Percentiles rank a stretch among this genome's conserved stretches.
These are phyloP conservation scores for Acrocyrtus sp. DNA, from an alignment of 2,888 invertebrate genomes.

Conservation along the genomic window DNA sequence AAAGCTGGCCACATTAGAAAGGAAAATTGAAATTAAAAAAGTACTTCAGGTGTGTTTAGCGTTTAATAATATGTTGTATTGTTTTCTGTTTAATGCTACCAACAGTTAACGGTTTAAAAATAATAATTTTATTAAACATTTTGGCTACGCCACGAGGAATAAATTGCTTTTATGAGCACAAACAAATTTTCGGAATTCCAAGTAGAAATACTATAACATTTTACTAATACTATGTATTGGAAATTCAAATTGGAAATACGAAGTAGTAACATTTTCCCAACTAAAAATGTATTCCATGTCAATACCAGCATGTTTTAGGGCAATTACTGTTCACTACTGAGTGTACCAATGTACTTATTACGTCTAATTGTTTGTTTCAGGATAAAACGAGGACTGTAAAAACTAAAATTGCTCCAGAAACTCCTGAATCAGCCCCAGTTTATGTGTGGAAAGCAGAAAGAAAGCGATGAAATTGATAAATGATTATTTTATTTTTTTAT, in stretches of 20 bases:
- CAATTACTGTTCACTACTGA: neutral
- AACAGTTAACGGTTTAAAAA: no score
- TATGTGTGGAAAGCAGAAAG: slow-evolving; percentile 85
- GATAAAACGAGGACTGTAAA: slow-evolving; percentile 57
- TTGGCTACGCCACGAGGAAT: no score
- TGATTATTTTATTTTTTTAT: neutral
- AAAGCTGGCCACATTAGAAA: slow-evolving; percentile 78
- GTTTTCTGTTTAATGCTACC: no score
- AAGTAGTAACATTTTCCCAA: no score
- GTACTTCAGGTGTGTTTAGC: slow-evolving; percentile 69
- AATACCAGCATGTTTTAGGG: no score
- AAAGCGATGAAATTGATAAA: slow-evolving; percentile 72
- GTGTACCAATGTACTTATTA: neutral
- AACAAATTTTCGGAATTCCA: neutral
- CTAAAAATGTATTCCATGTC: no score
- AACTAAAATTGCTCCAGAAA: slow-evolving; percentile 71
- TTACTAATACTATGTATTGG: no score
- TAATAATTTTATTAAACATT: no score
- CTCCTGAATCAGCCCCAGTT: slow-evolving; percentile 76
- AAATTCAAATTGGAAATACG: no score
- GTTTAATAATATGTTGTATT: no score
- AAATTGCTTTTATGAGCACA: no score
- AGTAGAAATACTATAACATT: no score
- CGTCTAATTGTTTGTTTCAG: slow-evolving; percentile 48
- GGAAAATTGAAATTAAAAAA: slow-evolving; percentile 80